Evolutionary conservation across 2,113 vertebrate species (phyloP).

Genomic region (Prunella himalayana): DNA sequence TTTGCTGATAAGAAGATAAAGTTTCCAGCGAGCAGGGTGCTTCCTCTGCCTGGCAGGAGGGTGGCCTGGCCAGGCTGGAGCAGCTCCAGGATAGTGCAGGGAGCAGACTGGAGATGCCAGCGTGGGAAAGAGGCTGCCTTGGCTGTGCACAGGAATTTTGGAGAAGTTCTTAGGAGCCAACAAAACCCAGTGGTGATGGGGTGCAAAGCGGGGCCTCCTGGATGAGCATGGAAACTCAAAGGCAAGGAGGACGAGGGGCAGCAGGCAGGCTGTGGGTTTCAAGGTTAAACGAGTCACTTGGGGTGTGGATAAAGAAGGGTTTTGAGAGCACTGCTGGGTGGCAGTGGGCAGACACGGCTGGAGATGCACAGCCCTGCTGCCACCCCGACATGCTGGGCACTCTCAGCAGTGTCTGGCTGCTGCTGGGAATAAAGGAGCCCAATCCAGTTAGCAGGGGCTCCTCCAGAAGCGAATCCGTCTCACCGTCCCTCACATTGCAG

Average conservation of each 20-base stretch:
- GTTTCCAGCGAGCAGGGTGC: neutral
- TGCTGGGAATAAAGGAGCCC: neutral
- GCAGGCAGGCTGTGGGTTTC: neutral
- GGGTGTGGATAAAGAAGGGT: neutral
- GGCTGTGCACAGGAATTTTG: neutral
- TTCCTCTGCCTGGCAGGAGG: neutral
- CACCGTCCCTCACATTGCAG: slow-evolving; percentile 46
- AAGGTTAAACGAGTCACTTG: neutral
- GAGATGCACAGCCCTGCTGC: neutral
- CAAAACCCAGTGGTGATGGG: neutral
- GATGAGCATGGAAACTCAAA: neutral
- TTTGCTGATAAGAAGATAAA: slow-evolving; percentile 40
- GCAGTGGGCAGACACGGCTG: neutral
- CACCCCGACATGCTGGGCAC: fast-evolving
- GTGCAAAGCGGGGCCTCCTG: neutral
- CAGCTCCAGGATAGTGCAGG: fast-evolving
- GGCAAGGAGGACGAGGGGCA: neutral
- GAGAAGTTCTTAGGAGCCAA: neutral
- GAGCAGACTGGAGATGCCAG: neutral
- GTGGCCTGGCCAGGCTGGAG: neutral
- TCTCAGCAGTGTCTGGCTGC: neutral
- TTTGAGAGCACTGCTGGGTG: neutral
- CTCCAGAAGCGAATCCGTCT: slow-evolving; percentile 22
- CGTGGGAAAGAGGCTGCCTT: neutral
- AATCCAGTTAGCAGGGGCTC: slow-evolving; percentile 15